Base-by-base conservation (phyloP, 2,113 vertebrate genomes). In the Seriola rivoliana region DNA sequence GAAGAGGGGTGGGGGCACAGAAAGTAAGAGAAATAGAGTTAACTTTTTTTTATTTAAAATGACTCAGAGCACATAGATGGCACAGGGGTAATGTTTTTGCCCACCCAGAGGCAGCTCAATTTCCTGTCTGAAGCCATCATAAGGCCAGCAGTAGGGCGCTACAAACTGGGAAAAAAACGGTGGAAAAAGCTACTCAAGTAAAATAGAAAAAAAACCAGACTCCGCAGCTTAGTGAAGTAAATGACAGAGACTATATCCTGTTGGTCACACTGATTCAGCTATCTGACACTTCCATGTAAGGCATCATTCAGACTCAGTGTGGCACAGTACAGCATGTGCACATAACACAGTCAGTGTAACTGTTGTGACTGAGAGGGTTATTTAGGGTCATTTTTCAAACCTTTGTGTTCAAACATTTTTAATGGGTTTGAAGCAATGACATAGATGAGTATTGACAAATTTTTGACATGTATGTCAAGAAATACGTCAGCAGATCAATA, bases 261-360 rank as follows among this genome's bases (percentile, higher is more conserved):
- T 66, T 55, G 44, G 73, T 71, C 74, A 78, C 78, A 79, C 60
- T 40, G 60, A 29, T 46, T 50, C 50, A 75, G 48, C 66, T 38
- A 32, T 54, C n/a, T 78, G 34, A 69, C 48, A 60, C 36, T 66
- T 65, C 52, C 23, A 34, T 52, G 6, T 9, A 23, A 44, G 19
- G 10, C 64, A 58, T 69, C 54, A 63, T 63, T 40, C 6, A 62
- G 75, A 19, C 11, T 68, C 44, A 67, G 29, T 73, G 21, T 73
- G 19, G 16, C 54, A 55, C n/a, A 38, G 4, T 25, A 13, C 66
- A 57, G 17, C 60, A 32, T 65, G 32, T 66, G 42, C 14, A 34
- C 12, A 46, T 44, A 58, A 77, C 60, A 40, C 16, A 48, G 65
- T 52, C 17, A 52, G 29, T 46, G 36, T 21, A 58, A 66, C n/a